These are phyloP conservation scores for Diaperis boleti DNA, from an alignment of 2,888 invertebrate species.

Conservation along the genomic window DNA sequence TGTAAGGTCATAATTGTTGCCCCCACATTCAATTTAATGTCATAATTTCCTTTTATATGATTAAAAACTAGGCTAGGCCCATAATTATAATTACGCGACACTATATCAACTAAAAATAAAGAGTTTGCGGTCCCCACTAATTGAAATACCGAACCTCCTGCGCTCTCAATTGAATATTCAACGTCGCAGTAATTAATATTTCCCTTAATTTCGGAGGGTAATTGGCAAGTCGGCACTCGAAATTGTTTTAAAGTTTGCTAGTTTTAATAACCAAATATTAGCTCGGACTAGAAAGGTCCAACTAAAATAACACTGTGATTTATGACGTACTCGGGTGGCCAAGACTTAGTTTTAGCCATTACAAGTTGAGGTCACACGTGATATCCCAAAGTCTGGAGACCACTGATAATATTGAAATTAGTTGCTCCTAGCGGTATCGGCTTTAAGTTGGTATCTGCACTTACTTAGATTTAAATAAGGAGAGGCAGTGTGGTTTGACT, in stretches of 20 bases:
- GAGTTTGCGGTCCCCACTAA: background rate
- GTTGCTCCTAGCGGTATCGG: conserved; percentile 10
- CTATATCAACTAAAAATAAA: conserved; percentile 20
- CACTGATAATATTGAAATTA: conserved; percentile 40
- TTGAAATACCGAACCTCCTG: conserved; percentile 20
- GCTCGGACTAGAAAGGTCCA: conserved; percentile 9
- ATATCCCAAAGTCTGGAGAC: conserved; percentile 33
- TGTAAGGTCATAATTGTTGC: too few species aligned
- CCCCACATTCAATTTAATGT: background rate
- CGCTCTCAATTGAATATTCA: conserved; percentile 22
- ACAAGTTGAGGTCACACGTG: conserved; percentile 36
- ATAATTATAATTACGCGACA: too few species aligned
- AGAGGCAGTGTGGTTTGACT: too few species aligned
- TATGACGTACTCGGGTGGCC: conserved; percentile 31
- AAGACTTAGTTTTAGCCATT: conserved; percentile 39
- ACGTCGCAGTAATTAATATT: conserved; percentile 24
- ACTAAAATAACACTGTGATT: conserved; percentile 34
- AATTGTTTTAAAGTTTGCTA: conserved; percentile 28
- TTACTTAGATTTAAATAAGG: conserved; percentile 17
- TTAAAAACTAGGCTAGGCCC: too few species aligned
- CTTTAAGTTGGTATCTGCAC: conserved; percentile 16
- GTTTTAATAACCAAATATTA: conserved; percentile 35
- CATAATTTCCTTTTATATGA: too few species aligned
- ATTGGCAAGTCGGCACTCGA: conserved; percentile 28
- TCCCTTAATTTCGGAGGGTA: conserved; percentile 17